phyloP scores from a whole-genome alignment of 2,113 vertebrate genomes.

The Taxidea taxus region DNA sequence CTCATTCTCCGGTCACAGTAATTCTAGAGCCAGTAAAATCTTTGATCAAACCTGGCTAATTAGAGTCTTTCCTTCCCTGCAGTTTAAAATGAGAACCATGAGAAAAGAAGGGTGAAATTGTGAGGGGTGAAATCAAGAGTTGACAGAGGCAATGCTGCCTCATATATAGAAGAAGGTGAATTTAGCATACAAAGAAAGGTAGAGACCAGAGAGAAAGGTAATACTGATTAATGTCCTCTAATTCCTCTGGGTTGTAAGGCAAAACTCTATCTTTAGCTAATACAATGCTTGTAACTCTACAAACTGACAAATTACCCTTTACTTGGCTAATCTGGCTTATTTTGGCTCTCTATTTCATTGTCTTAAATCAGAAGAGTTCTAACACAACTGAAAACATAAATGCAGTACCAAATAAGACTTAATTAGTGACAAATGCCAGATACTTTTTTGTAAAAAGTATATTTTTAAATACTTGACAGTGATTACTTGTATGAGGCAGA shows the following conservation, averaged over 20 bases:
- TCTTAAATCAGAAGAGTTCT: neutral
- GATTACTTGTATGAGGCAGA: neutral
- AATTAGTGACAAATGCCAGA: neutral
- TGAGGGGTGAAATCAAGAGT: neutral
- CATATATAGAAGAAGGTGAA: neutral
- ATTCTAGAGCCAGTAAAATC: neutral
- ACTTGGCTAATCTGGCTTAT: neutral
- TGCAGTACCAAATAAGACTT: neutral
- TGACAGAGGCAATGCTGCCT: neutral
- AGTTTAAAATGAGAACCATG: neutral
- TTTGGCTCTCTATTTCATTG: neutral
- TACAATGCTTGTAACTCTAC: neutral
- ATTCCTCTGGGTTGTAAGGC: neutral
- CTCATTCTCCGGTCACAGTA: neutral
- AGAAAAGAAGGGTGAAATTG: neutral
- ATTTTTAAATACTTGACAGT: neutral
- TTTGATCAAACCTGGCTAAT: neutral
- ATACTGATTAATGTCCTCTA: neutral
- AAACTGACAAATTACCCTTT: neutral
- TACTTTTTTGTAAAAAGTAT: neutral
- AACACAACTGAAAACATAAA: neutral
- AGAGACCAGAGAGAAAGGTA: neutral
- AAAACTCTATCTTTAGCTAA: neutral
- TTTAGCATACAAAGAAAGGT: neutral
- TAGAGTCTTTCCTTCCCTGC: neutral